Evolutionary conservation across 2,113 vertebrate species (phyloP), one percentile per base, ranked within the genome.

Genomic region (Tupaia tana): DNA sequence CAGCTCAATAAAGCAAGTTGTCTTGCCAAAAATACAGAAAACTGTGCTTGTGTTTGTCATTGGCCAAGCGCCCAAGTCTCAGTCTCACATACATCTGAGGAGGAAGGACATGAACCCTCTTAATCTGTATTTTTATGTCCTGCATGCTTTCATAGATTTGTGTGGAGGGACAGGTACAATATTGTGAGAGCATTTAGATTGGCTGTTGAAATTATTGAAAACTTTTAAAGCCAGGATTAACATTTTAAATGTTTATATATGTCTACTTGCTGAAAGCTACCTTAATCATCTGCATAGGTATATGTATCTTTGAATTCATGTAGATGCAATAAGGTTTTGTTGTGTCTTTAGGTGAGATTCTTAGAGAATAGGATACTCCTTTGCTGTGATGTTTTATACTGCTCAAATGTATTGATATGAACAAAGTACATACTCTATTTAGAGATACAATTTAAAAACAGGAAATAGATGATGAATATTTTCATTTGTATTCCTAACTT

Each of bases 1-100:
- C 94, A 97, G 87, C 89, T 98, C 92, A 97, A 98, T 89, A 98
- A 98, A 98, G 93, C 90, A 89, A 93, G 79, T 96, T 95, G 70
- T 59, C 86, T 96, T 97, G 93, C 86, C 96, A 98, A 97, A 95
- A 93, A 69, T 90, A 96, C 96, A 96, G 93, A 98, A 98, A 98
- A 96, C 78, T 97, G 93, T 97, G 66, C 91, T 93, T 27, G 3
- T 95, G 88, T 97, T 98, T 98, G 83, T 88, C 29, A 29, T 85
- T 98, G 98, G 95, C 74, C 90, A 96, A 88, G 89, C 98, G 73
- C 89, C 93, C 81, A 96, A 95, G 71, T 87, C 69, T 97, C 67
- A 95, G 71, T 87, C 69, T 97, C 67, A 66, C 0, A 52, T 95
- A 95, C 81, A 81, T 71, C 69, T 78, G 79, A 19, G n/a, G 67